Percentiles rank a stretch among this genome's conserved stretches.
These are phyloP conservation scores for Hypocryptadius cinnamomeus DNA, from an alignment of 2,113 vertebrate genomes.

Conservation along the genomic window DNA sequence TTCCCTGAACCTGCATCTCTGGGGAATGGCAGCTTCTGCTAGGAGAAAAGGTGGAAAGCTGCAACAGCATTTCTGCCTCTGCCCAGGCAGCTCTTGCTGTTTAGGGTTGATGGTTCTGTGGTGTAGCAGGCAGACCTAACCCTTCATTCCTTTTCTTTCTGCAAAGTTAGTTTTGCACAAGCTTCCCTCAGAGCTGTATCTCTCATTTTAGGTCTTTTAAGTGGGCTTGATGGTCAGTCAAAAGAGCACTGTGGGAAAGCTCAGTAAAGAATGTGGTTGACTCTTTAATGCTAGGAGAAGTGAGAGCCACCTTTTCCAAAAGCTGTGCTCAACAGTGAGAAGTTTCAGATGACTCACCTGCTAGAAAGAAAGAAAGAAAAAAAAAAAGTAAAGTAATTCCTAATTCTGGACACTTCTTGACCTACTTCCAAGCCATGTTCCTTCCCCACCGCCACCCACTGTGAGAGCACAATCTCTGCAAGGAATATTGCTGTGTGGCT, in stretches of 20 bases:
- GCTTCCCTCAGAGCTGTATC: not conserved
- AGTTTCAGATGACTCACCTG: not conserved
- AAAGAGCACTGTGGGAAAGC: not conserved
- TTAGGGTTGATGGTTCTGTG: not conserved
- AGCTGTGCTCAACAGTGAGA: not conserved
- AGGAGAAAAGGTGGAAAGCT: not conserved
- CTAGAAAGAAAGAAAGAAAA: not conserved
- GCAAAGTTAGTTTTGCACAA: not conserved
- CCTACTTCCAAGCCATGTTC: not conserved
- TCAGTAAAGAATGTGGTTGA: not conserved
- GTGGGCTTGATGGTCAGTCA: not conserved
- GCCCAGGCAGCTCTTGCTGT: not conserved
- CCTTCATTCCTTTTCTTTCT: not conserved
- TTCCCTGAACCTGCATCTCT: not conserved
- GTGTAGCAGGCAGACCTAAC: not conserved
- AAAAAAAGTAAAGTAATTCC: not conserved
- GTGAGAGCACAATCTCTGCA: not conserved
- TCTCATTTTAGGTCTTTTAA: not conserved
- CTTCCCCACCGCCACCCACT: not conserved
- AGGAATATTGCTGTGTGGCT: not conserved
- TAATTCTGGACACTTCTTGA: not conserved
- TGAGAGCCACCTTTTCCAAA: not conserved
- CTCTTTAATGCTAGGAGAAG: not conserved
- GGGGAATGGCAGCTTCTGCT: not conserved
- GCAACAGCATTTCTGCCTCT: not conserved